Base-by-base conservation (phyloP, 2,797 vertebrate species). In the Halcyon chelicuti region DNA sequence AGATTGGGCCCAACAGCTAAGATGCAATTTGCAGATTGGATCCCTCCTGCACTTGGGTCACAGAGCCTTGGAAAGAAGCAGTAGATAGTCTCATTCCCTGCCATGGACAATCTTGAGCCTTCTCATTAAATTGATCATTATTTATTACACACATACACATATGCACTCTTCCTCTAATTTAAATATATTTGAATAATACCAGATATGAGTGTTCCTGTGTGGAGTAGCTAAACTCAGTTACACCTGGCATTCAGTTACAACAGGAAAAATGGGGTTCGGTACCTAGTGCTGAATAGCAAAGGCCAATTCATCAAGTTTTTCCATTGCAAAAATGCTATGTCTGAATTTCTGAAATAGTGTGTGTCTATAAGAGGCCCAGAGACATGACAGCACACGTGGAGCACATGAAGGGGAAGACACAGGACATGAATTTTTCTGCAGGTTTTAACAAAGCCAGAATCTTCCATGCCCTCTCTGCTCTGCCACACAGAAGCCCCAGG, bases 371-470 rank as follows among this genome's bases (percentile, higher is more conserved):
- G 21, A 72, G 83, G 67, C 77, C 60, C 81, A 74, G 81, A 88
- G 93, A 94, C 95, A 93, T 93, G 91, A 96, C 94, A 88, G 95
- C 80, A 94, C 88, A 94, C 0, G 86, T 88, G 90, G 79, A 95
- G 37, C 37, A 55, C 83, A 76, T 68, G 65, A 90, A 93, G 90
- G 88, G 88, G 61, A 97, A 92, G 88, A 93, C 91, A 86, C 7
- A 82, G 71, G 93, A 93, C 90, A 54, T 40, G 66, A 92, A 92
- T 94, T 95, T 97, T 94, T 97, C 83, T 95, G 52, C 94, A 96
- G 92, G 94, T 95, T 97, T 96, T 95, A 95, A 96, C 94, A 97
- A 95, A 94, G 90, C 90, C 79, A 93, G 91, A 96, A 93, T 89
- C 52, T 90, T 95, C 93, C 2, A 13, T 96, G 88, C 90, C 96